Conservation (phyloP, 2,113 vertebrate genomes). For the mouse (Mus musculus) region GRCm39 chr13:24844501-24845000, state of each 20-base stretch:
- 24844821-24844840: not conserved
- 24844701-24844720: too few relatives aligned
- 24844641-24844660: too few relatives aligned
- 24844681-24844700: too few relatives aligned
- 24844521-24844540: not conserved
- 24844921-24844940: not conserved
- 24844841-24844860: not conserved
- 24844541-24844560: not conserved
- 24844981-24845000: not conserved
- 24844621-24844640: too few relatives aligned
- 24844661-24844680: too few relatives aligned
- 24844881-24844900: not conserved
- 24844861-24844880: not conserved
- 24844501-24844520: conserved; percentile 22
- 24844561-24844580: not conserved
- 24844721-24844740: too few relatives aligned
- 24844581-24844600: not conserved
- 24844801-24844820: not conserved
- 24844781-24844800: not conserved
- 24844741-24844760: too few relatives aligned
- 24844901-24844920: not conserved
- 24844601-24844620: too few relatives aligned
- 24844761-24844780: too few relatives aligned
- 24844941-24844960: not conserved
- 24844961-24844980: not conserved